A percentile compares a stretch with the other conserved stretches of the same genome.
Evolutionary conservation across 2,113 vertebrate species (phyloP).

Genomic region (Sylvicapra grimmia): DNA sequence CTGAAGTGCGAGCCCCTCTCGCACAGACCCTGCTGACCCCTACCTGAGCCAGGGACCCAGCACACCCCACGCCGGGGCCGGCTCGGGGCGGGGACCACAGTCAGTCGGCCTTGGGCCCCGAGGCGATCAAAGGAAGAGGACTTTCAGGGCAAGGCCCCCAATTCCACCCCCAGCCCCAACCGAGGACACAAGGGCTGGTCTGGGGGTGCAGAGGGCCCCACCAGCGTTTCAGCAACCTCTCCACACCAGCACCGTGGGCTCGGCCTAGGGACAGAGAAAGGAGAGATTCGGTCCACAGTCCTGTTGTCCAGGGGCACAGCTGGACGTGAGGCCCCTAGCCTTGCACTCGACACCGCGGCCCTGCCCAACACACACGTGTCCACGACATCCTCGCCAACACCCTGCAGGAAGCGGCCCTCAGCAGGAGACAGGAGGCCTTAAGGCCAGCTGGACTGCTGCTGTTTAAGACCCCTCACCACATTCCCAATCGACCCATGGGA

Average conservation of each 20-base stretch:
- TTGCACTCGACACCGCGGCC: fast-evolving
- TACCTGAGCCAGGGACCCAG: background rate
- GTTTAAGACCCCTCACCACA: background rate
- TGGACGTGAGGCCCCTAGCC: background rate
- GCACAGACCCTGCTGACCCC: background rate
- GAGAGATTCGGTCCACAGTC: background rate
- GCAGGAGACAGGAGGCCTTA: background rate
- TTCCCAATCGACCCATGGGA: background rate
- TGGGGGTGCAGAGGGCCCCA: background rate
- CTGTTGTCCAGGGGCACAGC: fast-evolving
- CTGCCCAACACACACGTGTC: background rate
- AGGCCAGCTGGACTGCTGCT: background rate
- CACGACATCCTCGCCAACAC: background rate
- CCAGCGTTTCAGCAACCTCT: background rate
- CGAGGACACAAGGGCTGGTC: background rate
- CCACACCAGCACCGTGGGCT: background rate
- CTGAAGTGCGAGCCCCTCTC: background rate
- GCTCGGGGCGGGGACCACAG: background rate
- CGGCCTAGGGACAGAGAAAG: background rate
- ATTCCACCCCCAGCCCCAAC: background rate
- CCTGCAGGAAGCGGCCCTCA: background rate
- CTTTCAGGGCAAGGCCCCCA: background rate
- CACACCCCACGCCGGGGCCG: fast-evolving
- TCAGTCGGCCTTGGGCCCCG: background rate
- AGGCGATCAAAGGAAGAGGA: background rate